Percentiles rank a stretch among this genome's conserved stretches.
Conservation (phyloP, 2,888 invertebrate genomes). For the Nysson spinosus region DNA sequence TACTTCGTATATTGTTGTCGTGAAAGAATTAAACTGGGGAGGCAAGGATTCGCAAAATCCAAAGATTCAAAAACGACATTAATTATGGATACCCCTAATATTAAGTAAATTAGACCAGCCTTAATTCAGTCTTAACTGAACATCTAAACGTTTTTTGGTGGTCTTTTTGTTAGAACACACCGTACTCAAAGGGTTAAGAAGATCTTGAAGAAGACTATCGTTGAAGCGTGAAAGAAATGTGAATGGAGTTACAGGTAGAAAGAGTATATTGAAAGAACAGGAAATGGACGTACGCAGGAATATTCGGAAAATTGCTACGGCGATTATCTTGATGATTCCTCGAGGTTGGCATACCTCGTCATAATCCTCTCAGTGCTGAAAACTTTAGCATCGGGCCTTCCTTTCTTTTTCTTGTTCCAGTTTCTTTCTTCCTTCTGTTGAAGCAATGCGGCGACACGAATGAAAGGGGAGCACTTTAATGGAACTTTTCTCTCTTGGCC, state of each 20-base stretch:
- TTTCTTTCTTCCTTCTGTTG: conserved; percentile 8
- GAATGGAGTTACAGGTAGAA: not conserved
- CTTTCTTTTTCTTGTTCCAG: not conserved
- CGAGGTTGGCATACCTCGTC: conserved; percentile 47
- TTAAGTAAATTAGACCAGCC: too few species aligned
- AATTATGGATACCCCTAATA: too few species aligned
- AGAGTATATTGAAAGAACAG: not conserved
- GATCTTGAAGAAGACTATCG: too few species aligned
- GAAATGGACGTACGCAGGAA: conserved; percentile 11
- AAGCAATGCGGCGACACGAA: conserved; percentile 27
- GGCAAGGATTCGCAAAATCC: too few species aligned
- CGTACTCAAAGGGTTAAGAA: too few species aligned
- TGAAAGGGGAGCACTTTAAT: conserved; percentile 48
- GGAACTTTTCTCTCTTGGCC: conserved; percentile 42
- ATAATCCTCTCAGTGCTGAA: conserved; percentile 58
- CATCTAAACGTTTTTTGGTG: too few species aligned
- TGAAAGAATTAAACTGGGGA: too few species aligned
- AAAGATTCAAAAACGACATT: too few species aligned
- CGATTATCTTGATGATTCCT: conserved; percentile 58
- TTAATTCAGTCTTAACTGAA: too few species aligned
- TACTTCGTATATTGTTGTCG: too few species aligned
- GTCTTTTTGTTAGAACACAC: too few species aligned
- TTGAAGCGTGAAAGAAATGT: not conserved
- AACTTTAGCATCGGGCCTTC: conserved; percentile 26
- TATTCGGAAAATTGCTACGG: conserved; percentile 59